Conservation (phyloP, 2,113 vertebrate genomes). For the Hyla sarda region DNA sequence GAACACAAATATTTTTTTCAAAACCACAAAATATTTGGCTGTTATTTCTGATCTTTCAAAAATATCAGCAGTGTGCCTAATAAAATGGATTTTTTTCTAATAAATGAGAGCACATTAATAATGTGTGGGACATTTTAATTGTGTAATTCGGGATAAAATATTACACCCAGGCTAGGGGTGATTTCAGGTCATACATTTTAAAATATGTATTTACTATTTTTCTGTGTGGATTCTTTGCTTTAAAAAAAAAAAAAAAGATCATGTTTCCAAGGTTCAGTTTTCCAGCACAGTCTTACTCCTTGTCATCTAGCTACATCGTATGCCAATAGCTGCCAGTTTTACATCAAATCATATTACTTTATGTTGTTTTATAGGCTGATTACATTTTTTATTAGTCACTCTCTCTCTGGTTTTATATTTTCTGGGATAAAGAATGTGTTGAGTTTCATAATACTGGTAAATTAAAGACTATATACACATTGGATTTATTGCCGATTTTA, state of each 20-base stretch:
- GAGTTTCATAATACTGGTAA: not conserved
- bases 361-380: not conserved
- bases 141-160: slow-evolving; percentile 13
- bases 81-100: slow-evolving; percentile 26
- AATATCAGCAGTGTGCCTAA: slow-evolving; percentile 44
- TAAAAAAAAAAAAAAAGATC: not conserved
- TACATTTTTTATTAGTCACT: not conserved
- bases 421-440: not conserved
- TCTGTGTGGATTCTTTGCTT: not conserved
- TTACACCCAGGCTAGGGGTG: not conserved
- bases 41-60: slow-evolving; percentile 9
- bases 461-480: too few relatives aligned
- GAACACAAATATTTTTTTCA: slow-evolving; percentile 30
- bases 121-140: slow-evolving; percentile 43
- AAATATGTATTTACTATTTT: slow-evolving; percentile 6
- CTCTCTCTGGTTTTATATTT: not conserved
- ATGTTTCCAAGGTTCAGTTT: not conserved
- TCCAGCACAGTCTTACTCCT: not conserved
- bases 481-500: too few relatives aligned
- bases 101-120: slow-evolving; percentile 44
- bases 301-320: not conserved
- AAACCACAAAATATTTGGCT: slow-evolving; percentile 50
- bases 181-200: slow-evolving; percentile 35
- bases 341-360: not conserved
- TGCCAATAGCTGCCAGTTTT: not conserved